Conservation (phyloP, 2,888 invertebrate genomes). For the Scaptomyza parva region DNA sequence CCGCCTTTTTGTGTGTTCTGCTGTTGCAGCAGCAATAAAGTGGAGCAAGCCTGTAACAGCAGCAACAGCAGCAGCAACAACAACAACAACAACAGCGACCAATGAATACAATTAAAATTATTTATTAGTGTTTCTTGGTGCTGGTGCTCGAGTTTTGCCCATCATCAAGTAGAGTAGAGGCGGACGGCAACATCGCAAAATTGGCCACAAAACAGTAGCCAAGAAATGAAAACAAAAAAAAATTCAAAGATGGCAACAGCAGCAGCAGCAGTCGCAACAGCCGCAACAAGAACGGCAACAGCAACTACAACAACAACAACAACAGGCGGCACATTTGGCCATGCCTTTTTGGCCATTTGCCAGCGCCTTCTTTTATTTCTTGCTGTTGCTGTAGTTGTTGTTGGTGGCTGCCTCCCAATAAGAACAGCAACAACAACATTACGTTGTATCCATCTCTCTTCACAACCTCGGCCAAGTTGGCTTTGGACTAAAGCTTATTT, state of each 20-base stretch:
- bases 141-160: slow-evolving; percentile 48
- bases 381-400: too few species aligned
- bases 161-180: slow-evolving; percentile 61
- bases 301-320: slow-evolving; percentile 23
- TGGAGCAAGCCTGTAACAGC: slow-evolving; percentile 43
- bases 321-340: slow-evolving; percentile 72
- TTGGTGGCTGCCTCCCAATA: slow-evolving; percentile 54
- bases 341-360: slow-evolving; percentile 80
- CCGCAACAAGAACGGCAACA: too few species aligned
- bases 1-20: slow-evolving; percentile 41
- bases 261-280: slow-evolving; percentile 35
- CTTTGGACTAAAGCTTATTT: slow-evolving; percentile 68
- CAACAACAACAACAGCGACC: slow-evolving; percentile 26
- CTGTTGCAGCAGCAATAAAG: slow-evolving; percentile 43
- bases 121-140: slow-evolving; percentile 65
- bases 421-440: slow-evolving; percentile 20
- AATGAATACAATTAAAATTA: slow-evolving; percentile 78
- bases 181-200: slow-evolving; percentile 33
- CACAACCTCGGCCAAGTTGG: slow-evolving; percentile 61
- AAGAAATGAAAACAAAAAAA: slow-evolving; percentile 54
- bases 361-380: slow-evolving; percentile 63
- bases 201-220: slow-evolving; percentile 59
- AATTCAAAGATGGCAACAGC: slow-evolving; percentile 58
- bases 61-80: neutral
- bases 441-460: slow-evolving; percentile 51